A percentile compares a stretch with the other conserved stretches of the same genome.
These are phyloP conservation scores for Deilephila elpenor DNA, from an alignment of 2,888 invertebrate genomes.

Conservation along the genomic window DNA sequence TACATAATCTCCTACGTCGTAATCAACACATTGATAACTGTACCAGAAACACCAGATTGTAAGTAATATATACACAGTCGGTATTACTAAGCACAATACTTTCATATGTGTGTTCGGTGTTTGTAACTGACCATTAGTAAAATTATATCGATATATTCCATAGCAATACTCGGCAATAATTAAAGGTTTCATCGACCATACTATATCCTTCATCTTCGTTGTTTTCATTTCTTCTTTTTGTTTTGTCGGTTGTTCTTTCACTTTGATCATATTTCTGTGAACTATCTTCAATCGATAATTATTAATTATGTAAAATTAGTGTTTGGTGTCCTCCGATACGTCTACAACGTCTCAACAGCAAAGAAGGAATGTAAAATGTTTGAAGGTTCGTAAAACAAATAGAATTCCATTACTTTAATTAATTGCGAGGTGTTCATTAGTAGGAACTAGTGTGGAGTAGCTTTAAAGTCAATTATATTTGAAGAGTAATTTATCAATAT, in stretches of 20 bases:
- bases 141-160: constrained; percentile 57
- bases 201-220: constrained; percentile 40
- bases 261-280: constrained; percentile 7
- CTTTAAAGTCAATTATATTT: constrained; percentile 22
- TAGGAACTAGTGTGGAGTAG: not conserved
- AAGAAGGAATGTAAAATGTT: not conserved
- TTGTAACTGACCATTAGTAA: constrained; percentile 42
- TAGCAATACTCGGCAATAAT: constrained; percentile 51
- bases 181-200: constrained; percentile 48
- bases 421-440: constrained; percentile 11
- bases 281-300: too few species aligned
- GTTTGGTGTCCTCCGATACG: not conserved
- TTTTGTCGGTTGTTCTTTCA: constrained; percentile 32
- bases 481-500: constrained; percentile 6
- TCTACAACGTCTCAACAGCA: not conserved
- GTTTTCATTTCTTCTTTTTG: constrained; percentile 33
- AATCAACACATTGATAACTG: constrained; percentile 35
- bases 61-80: constrained; percentile 37
- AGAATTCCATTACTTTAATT: constrained; percentile 27
- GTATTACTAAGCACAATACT: constrained; percentile 41
- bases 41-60: constrained; percentile 35
- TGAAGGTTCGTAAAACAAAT: not conserved
- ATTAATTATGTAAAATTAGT: too few species aligned
- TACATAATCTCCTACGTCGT: constrained; percentile 43
- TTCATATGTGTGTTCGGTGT: constrained; percentile 49